These are phyloP conservation scores for Nemopilema nomurai DNA, from an alignment of 30 jellyfish, hydroid and myxozoan genomes.

Conservation along the genomic window DNA sequence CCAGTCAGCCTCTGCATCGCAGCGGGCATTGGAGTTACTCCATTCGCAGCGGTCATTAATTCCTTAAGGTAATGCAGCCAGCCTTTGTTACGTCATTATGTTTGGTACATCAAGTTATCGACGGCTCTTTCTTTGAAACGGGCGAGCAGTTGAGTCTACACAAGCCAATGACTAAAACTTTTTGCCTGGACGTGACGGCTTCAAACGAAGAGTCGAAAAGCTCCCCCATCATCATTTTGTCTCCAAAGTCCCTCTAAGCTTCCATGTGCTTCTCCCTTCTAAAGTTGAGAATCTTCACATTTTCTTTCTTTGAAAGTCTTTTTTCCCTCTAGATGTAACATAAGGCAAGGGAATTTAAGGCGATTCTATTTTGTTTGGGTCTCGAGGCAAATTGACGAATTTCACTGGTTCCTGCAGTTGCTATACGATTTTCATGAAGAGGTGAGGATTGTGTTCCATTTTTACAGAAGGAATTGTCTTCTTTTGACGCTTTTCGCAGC, in stretches of 20 bases:
- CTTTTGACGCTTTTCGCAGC: no score
- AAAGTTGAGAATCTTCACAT: no score
- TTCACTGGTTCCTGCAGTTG: conserved; percentile 59
- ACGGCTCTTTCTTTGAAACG: not conserved
- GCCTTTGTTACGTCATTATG: not conserved
- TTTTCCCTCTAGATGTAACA: not conserved
- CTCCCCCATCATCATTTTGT: no score
- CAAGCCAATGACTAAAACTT: not conserved
- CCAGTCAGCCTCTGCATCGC: conserved; percentile 85
- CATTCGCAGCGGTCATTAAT: conserved; percentile 79
- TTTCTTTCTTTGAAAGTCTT: no score
- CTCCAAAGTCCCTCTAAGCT: no score
- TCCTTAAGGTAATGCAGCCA: conserved; percentile 60
- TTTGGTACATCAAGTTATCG: no score
- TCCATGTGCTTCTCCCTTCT: no score
- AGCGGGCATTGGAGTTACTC: conserved; percentile 95
- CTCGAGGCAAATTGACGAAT: conserved; percentile 37
- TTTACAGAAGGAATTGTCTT: no score
- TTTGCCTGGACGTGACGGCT: not conserved
- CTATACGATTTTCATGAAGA: conserved; percentile 44
- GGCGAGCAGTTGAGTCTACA: not conserved
- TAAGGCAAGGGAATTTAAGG: conserved; percentile 19
- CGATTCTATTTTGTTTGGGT: conserved; percentile 59
- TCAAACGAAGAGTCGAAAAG: not conserved
- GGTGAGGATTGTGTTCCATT: conserved; percentile 29